Percentiles rank a stretch among this genome's conserved stretches.
These are phyloP conservation scores for Ochropacha duplaris DNA, from an alignment of 2,888 invertebrate species.

Conservation along the genomic window DNA sequence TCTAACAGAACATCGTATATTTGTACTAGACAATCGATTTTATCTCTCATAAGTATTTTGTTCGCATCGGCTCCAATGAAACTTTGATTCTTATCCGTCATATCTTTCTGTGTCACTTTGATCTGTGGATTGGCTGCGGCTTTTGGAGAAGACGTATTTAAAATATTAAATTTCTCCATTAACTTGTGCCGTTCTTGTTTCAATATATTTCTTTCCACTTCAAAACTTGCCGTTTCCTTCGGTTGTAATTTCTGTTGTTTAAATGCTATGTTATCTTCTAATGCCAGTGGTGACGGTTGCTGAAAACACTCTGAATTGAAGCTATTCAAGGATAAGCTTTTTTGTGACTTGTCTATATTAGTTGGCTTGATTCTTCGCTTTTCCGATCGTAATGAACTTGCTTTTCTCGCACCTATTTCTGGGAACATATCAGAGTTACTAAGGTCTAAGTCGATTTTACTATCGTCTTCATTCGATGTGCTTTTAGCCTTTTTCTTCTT, in stretches of 20 bases:
- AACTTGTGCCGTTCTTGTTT: constrained; percentile 72
- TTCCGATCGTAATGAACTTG: constrained; percentile 61
- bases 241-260: constrained; percentile 58
- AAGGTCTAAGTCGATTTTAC: constrained; percentile 59
- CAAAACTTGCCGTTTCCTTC: constrained; percentile 58
- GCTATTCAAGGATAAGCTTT: constrained; percentile 63
- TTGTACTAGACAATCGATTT: constrained; percentile 80
- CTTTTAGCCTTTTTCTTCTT: constrained; percentile 64
- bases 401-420: constrained; percentile 67
- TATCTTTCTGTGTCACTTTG: constrained; percentile 59
- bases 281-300: constrained; percentile 52
- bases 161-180: constrained; percentile 74
- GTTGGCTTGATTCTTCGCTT: constrained; percentile 81
- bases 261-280: constrained; percentile 68
- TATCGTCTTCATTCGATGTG: constrained; percentile 54
- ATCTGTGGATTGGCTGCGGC: constrained; percentile 49
- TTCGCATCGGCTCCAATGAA: constrained; percentile 65
- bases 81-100: constrained; percentile 38
- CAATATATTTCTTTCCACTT: constrained; percentile 67
- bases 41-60: constrained; percentile 74
- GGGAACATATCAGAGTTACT: constrained; percentile 72
- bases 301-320: constrained; percentile 62
- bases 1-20: constrained; percentile 84
- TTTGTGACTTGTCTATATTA: constrained; percentile 61
- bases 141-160: constrained; percentile 59